phyloP scores from a whole-genome alignment of 2,888 invertebrate genomes.

The Alviniconcha strummeri region DNA sequence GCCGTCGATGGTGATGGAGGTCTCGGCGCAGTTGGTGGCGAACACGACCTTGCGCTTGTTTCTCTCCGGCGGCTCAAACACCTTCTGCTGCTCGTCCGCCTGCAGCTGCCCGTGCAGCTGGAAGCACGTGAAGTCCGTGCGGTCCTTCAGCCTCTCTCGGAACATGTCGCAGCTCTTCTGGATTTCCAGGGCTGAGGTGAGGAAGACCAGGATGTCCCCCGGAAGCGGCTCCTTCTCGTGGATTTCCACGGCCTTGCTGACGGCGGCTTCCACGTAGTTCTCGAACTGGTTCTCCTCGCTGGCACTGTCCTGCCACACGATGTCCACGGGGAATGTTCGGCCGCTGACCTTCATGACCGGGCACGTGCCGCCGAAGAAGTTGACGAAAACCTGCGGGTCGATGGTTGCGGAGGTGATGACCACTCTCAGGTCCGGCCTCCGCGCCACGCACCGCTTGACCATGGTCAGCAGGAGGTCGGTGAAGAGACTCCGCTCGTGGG shows the following conservation, averaged over 20 bases:
- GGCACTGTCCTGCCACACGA: slow-evolving; percentile 53
- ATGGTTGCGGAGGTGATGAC: slow-evolving; percentile 73
- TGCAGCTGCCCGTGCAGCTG: slow-evolving; percentile 67
- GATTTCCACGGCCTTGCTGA: slow-evolving; percentile 62
- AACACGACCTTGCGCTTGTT: slow-evolving; percentile 71
- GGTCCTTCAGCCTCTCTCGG: slow-evolving; percentile 28
- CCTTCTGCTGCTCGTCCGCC: slow-evolving; percentile 65
- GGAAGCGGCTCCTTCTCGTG: slow-evolving; percentile 50
- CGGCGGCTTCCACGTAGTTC: slow-evolving; percentile 55
- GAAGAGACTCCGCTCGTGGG: slow-evolving; percentile 71
- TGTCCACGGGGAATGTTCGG: slow-evolving; percentile 70
- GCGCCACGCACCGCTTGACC: slow-evolving; percentile 60
- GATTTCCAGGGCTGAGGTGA: slow-evolving; percentile 68
- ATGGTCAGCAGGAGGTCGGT: slow-evolving; percentile 72
- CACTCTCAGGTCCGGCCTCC: slow-evolving; percentile 66
- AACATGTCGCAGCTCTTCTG: slow-evolving; percentile 61
- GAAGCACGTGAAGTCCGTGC: slow-evolving; percentile 50
- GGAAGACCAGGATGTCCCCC: slow-evolving; percentile 73
- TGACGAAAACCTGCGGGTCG: slow-evolving; percentile 66
- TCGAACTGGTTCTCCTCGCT: slow-evolving; percentile 42
- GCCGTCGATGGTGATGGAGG: slow-evolving; percentile 73
- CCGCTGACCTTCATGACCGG: slow-evolving; percentile 66
- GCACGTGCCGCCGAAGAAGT: slow-evolving; percentile 64
- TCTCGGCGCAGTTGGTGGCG: slow-evolving; percentile 74
- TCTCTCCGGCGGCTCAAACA: slow-evolving; percentile 57